These are phyloP conservation scores for Agrochola macilenta DNA, from an alignment of 2,888 invertebrate species.

Conservation along the genomic window DNA sequence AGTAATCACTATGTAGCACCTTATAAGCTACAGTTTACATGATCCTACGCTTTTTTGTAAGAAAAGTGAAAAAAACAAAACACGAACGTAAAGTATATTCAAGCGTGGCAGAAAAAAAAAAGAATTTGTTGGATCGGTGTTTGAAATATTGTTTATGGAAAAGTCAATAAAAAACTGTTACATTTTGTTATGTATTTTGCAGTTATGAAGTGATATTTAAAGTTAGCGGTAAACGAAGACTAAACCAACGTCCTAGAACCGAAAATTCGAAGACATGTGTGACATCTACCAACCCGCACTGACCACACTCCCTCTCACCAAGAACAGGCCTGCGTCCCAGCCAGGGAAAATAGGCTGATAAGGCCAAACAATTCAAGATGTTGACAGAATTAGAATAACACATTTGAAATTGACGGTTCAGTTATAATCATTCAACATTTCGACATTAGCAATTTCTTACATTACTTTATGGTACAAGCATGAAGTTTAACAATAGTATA, in stretches of 20 bases:
- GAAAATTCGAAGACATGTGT: too few species aligned
- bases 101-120: constrained; percentile 21
- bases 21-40: constrained; percentile 71
- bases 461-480: constrained; percentile 3
- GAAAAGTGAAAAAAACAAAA: constrained; percentile 9
- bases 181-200: background rate
- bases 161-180: background rate
- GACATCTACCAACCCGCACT: too few species aligned
- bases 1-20: constrained; percentile 73
- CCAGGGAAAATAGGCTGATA: too few species aligned
- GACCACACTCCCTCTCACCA: too few species aligned
- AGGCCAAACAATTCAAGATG: background rate
- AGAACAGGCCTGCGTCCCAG: too few species aligned
- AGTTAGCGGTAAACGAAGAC: background rate
- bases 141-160: constrained; percentile 2
- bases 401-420: constrained; percentile 2
- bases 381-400: background rate
- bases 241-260: background rate
- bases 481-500: constrained; percentile 13
- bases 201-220: background rate
- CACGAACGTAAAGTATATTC: background rate
- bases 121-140: background rate
- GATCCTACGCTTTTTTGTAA: constrained; percentile 27
- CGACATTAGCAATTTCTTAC: constrained; percentile 8
- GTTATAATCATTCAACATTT: too few species aligned